Evolutionary conservation across 2,888 invertebrate species (phyloP).

Genomic region (Tiphia femorata): DNA sequence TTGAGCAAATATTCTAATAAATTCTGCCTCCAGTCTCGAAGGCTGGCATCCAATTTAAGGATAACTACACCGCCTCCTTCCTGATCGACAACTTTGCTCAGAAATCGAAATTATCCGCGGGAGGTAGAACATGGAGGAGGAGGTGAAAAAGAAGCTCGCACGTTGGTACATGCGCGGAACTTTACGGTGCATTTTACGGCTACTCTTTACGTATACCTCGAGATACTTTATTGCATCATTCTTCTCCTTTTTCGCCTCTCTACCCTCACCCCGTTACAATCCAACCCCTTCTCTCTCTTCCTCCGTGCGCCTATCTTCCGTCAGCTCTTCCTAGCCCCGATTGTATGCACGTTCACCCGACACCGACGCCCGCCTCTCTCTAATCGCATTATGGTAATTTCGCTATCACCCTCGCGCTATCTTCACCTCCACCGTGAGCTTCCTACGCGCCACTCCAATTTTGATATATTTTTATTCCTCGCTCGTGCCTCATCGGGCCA

Average conservation of each 20-base stretch:
- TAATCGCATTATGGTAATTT: conserved; percentile 46
- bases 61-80: too few relatives aligned
- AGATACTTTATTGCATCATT: conserved; percentile 41
- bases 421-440: conserved; percentile 12
- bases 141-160: conserved; percentile 29
- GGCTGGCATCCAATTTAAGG: too few relatives aligned
- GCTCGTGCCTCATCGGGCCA: too few relatives aligned
- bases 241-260: conserved; percentile 1
- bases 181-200: conserved; percentile 45
- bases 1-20: too few relatives aligned
- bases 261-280: too few relatives aligned
- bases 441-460: too few relatives aligned
- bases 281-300: neutral
- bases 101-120: neutral
- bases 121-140: neutral
- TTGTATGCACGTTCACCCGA: conserved; percentile 34
- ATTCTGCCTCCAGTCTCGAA: too few relatives aligned
- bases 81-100: too few relatives aligned
- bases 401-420: conserved; percentile 18
- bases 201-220: conserved; percentile 34
- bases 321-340: conserved; percentile 17
- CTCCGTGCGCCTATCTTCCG: neutral
- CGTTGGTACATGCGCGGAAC: conserved; percentile 31
- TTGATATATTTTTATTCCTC: too few relatives aligned
- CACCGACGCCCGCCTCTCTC: conserved; percentile 17